Evolutionary conservation across 2,797 vertebrate species (phyloP).

Genomic region (Glossophaga mutica): DNA sequence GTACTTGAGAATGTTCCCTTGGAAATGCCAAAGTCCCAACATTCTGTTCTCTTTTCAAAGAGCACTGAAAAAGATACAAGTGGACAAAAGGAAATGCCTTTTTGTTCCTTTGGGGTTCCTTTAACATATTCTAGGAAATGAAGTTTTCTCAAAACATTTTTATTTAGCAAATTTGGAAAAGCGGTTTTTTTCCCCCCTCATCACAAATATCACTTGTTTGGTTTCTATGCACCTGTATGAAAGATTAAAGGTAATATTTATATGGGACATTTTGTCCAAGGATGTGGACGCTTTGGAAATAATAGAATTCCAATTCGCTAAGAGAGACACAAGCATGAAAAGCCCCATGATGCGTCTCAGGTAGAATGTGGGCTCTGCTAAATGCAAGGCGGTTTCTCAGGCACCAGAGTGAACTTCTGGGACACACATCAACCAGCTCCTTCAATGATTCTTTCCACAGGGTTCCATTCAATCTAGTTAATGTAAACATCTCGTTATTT

Average conservation of each 20-base stretch:
- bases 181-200: not conserved
- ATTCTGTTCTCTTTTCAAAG: slow-evolving; percentile 28
- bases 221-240: not conserved
- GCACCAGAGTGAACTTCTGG: not conserved
- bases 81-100: not conserved
- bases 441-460: not conserved
- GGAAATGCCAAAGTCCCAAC: slow-evolving; percentile 23
- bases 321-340: not conserved
- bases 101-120: slow-evolving; percentile 4
- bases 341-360: not conserved
- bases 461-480: not conserved
- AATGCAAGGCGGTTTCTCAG: not conserved
- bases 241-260: not conserved
- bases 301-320: not conserved
- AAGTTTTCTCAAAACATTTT: slow-evolving; percentile 37
- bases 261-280: not conserved
- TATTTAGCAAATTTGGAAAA: slow-evolving; percentile 15
- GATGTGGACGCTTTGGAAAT: not conserved
- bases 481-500: not conserved
- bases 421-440: not conserved
- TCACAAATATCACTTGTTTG: not conserved
- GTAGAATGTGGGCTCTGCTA: not conserved
- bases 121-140: not conserved
- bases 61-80: not conserved
- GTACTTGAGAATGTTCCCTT: slow-evolving; percentile 40